Base-by-base conservation (phyloP, 2,113 vertebrate genomes). In the Regulus satrapa region DNA sequence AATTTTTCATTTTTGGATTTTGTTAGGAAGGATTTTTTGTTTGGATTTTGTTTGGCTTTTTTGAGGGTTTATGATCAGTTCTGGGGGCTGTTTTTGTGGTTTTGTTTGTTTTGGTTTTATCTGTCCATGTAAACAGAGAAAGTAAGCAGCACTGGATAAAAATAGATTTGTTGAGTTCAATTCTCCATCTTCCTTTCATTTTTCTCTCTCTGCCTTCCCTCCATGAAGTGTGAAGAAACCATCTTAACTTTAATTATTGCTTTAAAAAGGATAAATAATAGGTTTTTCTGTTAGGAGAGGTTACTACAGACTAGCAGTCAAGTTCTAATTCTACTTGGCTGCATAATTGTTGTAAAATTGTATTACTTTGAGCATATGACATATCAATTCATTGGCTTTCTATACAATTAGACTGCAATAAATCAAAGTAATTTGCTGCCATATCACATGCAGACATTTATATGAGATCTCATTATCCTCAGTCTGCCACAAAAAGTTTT, bases 341-440 rank as follows among this genome's bases (percentile, higher is more conserved):
- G 38, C 63, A 41, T 62, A 95, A 67, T 69, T 89, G 69, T 96
- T 93, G 32, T 74, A 85, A 69, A 97, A 84, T 94, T 95, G 38
- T 86, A 88, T 93, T 87, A 85, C 55, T 91, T 80, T 91, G 40
- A 84, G 28, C 1, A 0, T 92, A 91, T 83, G 93, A 95, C 88
- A 85, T 43, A 85, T 54, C 93, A 78, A 43, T 85, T 61, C 11
- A 52, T 71, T 51, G 76, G 19, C 38, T 94, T 97, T 92, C 76
- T 89, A 45, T 85, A 59, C 29, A 92, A 80, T 84, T 89, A 94
- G 21, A 83, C 48, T 52, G 63, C 43, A 95, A 87, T 89, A 97
- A 93, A 95, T 95, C 74, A 95, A 92, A 96, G 63, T 75, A 87
- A 89, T 91, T 74, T 95, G 49, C 67, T 94, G 67, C 58, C 92